A percentile compares a stretch with the other conserved stretches of the same genome.
Evolutionary conservation across 2,797 vertebrate species (phyloP).

Genomic region (Linurgus olivaceus): DNA sequence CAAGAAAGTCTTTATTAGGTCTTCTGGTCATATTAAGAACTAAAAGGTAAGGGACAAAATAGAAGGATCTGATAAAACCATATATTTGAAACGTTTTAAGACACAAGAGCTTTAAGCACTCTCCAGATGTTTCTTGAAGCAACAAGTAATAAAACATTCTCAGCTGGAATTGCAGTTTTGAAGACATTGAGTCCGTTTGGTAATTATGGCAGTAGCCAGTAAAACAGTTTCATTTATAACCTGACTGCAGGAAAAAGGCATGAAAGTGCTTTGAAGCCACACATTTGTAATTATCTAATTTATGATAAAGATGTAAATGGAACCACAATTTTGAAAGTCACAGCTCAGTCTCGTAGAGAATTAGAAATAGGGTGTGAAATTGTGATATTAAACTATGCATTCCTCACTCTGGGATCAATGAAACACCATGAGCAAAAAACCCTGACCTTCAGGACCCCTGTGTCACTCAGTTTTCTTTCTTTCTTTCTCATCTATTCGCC

Average conservation of each 20-base stretch:
- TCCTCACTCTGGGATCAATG: rapidly evolving
- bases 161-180: neutral
- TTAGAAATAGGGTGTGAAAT: neutral
- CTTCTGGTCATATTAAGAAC: neutral
- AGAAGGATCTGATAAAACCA: neutral
- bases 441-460: neutral
- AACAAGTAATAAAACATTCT: neutral
- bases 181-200: neutral
- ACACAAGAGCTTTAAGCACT: neutral
- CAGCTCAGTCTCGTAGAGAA: neutral
- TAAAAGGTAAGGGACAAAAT: neutral
- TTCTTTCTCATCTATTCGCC: neutral
- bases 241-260: neutral
- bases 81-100: neutral
- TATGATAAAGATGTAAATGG: neutral
- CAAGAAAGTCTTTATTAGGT: neutral
- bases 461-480: neutral
- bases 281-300: neutral
- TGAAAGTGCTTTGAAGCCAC: neutral
- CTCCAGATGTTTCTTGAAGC: conserved; percentile 26
- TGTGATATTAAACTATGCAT: neutral
- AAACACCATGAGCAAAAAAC: neutral
- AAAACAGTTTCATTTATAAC: neutral
- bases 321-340: neutral
- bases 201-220: neutral